phyloP scores from a whole-genome alignment of 2,113 vertebrate genomes.

The Charadrius vociferus region DNA sequence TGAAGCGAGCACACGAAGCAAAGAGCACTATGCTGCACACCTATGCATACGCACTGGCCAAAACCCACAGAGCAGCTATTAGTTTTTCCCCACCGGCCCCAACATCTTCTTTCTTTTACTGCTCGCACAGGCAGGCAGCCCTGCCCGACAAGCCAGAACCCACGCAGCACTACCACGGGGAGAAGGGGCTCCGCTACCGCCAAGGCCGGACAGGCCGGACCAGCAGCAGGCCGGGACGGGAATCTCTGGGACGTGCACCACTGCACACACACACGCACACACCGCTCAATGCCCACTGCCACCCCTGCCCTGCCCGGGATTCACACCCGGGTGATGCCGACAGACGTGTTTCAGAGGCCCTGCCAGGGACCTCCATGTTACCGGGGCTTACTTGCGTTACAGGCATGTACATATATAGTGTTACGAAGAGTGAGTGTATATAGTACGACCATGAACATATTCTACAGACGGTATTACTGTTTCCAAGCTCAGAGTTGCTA shows the following conservation, averaged over 20 bases:
- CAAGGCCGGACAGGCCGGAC: no score
- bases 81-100: no score
- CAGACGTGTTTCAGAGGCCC: background rate
- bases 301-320: background rate
- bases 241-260: background rate
- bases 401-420: rapidly evolving
- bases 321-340: background rate
- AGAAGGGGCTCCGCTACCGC: rapidly evolving
- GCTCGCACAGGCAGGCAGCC: rapidly evolving
- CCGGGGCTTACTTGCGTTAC: rapidly evolving
- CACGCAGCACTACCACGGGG: rapidly evolving
- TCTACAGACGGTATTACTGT: rapidly evolving
- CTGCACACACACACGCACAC: background rate
- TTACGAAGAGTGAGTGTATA: background rate
- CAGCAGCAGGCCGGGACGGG: background rate
- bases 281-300: background rate
- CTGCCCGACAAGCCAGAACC: background rate
- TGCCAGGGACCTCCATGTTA: rapidly evolving
- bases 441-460: rapidly evolving
- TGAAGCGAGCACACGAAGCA: background rate
- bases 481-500: background rate
- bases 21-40: background rate
- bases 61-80: rapidly evolving
- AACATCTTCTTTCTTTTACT: background rate
- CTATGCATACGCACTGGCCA: rapidly evolving